Evolutionary conservation across 2,113 vertebrate species (phyloP).

Genomic region (Rhombomys opimus): DNA sequence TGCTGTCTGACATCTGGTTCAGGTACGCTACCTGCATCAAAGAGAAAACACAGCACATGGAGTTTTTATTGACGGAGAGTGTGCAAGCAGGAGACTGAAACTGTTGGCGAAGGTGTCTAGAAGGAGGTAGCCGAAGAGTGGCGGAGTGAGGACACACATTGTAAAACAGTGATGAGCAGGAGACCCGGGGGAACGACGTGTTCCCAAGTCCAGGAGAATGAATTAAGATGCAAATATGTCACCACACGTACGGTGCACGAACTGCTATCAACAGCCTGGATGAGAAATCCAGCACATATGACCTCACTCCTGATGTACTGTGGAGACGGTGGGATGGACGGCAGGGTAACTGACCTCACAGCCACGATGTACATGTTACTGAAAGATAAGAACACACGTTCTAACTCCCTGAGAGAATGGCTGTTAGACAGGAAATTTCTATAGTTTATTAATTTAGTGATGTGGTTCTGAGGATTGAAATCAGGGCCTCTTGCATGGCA

Average conservation of each 20-base stretch:
- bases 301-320: conserved; percentile 84
- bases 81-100: background rate
- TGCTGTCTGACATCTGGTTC: conserved; percentile 85
- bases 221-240: background rate
- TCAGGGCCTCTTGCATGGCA: background rate
- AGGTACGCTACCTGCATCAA: conserved; percentile 88
- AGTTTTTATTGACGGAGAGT: conserved; percentile 28
- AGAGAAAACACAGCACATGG: conserved; percentile 67
- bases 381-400: conserved; percentile 34
- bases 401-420: background rate
- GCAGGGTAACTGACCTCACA: conserved; percentile 83
- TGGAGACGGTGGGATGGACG: conserved; percentile 72
- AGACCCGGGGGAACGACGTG: background rate
- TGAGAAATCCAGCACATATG: conserved; percentile 87
- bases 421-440: background rate
- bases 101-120: background rate
- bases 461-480: background rate
- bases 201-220: background rate
- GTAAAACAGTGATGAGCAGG: background rate
- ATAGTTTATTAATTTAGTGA: background rate
- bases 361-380: conserved; percentile 87
- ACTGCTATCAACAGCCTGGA: conserved; percentile 72
- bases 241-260: conserved; percentile 83
- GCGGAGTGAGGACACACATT: background rate
- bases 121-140: background rate